A percentile compares a stretch with the other conserved stretches of the same genome.
phyloP scores from a whole-genome alignment of 2,888 invertebrate genomes.

The Himalopsyche japonica region DNA sequence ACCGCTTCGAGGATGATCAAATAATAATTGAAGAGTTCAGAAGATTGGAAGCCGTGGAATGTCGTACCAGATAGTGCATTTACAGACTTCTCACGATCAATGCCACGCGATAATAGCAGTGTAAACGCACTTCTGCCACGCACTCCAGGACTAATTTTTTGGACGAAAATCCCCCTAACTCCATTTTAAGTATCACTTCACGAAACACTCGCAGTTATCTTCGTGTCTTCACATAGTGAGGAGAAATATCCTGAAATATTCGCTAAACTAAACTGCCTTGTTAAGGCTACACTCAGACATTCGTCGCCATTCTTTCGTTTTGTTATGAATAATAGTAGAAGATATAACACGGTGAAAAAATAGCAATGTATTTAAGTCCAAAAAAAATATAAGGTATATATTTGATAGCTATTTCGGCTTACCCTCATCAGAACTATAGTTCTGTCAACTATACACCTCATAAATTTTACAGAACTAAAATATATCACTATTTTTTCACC shows the following conservation, averaged over 20 bases:
- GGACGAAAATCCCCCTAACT: slow-evolving; percentile 41
- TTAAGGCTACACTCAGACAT: no score
- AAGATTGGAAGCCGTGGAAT: slow-evolving; percentile 68
- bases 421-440: no score
- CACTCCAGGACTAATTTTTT: slow-evolving; percentile 70
- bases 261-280: background rate
- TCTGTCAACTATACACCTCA: no score
- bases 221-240: background rate
- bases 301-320: no score
- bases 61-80: slow-evolving; percentile 99
- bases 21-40: slow-evolving; percentile 44
- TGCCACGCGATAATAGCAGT: slow-evolving; percentile 62
- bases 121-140: slow-evolving; percentile 99
- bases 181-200: background rate
- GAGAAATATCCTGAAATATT: background rate
- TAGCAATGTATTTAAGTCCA: no score
- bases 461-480: no score
- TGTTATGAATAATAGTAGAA: no score
- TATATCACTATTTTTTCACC: no score
- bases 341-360: no score
- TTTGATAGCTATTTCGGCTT: no score
- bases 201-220: background rate
- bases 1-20: background rate
- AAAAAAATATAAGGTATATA: no score
- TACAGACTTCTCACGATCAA: slow-evolving; percentile 75